phyloP scores from a whole-genome alignment of 2,113 vertebrate species.

The Mesocricetus auratus region DNA sequence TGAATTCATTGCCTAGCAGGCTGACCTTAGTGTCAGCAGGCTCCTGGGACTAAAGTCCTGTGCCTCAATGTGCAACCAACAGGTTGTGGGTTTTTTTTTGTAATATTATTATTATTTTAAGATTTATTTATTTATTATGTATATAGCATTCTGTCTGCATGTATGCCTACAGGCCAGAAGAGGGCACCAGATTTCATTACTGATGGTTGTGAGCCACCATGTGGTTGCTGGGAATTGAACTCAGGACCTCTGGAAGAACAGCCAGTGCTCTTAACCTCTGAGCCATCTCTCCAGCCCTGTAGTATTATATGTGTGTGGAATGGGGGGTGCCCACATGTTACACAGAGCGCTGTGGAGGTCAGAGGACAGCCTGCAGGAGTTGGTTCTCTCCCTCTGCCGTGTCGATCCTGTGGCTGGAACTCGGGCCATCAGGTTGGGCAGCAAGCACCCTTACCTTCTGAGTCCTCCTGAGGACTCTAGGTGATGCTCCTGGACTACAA shows the following conservation, averaged over 20 bases:
- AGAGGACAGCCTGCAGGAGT: background rate
- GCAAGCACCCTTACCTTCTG: too few species aligned
- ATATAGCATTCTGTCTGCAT: too few species aligned
- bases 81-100: too few species aligned
- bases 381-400: background rate
- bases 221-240: too few species aligned
- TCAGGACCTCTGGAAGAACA: too few species aligned
- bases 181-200: too few species aligned
- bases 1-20: background rate
- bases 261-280: too few species aligned
- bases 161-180: too few species aligned
- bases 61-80: background rate
- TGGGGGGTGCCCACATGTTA: background rate
- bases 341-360: background rate
- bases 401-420: background rate
- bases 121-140: too few species aligned
- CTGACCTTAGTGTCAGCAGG: background rate
- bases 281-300: too few species aligned
- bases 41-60: background rate
- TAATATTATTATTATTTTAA: background rate
- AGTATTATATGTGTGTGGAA: background rate
- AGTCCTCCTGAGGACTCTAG: background rate
- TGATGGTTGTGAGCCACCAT: too few species aligned
- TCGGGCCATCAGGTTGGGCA: background rate
- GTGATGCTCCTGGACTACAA: background rate